Conservation (phyloP, 2,888 invertebrate genomes). For the Conops quadrifasciatus region DNA sequence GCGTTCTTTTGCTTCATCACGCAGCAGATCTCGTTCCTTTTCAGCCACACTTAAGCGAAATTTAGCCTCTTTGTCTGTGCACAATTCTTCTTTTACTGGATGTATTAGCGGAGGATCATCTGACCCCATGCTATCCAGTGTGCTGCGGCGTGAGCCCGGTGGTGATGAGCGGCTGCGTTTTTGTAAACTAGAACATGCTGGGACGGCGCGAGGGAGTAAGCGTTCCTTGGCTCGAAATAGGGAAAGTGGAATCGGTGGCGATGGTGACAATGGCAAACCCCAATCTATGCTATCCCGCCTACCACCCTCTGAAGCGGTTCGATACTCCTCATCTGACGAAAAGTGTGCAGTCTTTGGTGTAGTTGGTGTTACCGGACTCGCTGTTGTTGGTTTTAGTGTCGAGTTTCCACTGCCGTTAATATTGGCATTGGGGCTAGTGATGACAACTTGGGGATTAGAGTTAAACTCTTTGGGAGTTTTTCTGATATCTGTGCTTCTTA, state of each 20-base stretch:
- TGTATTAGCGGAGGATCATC: slow-evolving; percentile 66
- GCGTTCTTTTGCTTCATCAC: slow-evolving; percentile 76
- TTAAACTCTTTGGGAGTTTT: neutral
- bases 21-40: slow-evolving; percentile 76
- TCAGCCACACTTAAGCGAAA: slow-evolving; percentile 76
- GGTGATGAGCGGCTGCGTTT: slow-evolving; percentile 72
- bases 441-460: slow-evolving; percentile 44
- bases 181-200: slow-evolving; percentile 68
- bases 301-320: slow-evolving; percentile 85
- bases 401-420: neutral
- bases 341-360: slow-evolving; percentile 77
- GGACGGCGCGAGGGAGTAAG: slow-evolving; percentile 67
- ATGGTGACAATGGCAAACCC: slow-evolving; percentile 76
- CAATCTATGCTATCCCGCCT: slow-evolving; percentile 84
- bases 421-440: slow-evolving; percentile 30
- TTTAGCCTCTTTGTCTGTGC: slow-evolving; percentile 71
- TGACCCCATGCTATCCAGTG: slow-evolving; percentile 72
- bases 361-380: slow-evolving; percentile 60
- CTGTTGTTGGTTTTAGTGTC: slow-evolving; percentile 38
- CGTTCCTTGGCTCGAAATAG: slow-evolving; percentile 73
- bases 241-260: slow-evolving; percentile 73
- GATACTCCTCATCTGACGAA: slow-evolving; percentile 87
- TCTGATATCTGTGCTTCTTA: slow-evolving; percentile 13
- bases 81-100: slow-evolving; percentile 60
- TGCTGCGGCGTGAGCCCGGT: slow-evolving; percentile 71